These are phyloP conservation scores for Hydractinia echinata DNA, from an alignment of 30 jellyfish, hydroid and myxozoan species.

Conservation along the genomic window DNA sequence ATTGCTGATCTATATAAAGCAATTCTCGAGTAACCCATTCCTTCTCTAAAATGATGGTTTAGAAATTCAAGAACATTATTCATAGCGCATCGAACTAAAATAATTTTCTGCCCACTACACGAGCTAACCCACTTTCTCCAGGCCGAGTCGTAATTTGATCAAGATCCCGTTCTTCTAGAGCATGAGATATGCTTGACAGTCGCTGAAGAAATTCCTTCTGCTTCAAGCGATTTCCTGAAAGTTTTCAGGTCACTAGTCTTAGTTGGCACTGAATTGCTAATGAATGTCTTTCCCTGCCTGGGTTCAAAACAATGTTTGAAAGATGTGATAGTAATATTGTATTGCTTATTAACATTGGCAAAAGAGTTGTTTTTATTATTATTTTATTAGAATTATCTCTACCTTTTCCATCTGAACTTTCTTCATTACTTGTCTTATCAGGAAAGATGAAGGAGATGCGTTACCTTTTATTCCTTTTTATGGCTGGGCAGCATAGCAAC, in stretches of 20 bases:
- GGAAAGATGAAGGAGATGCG: too few relatives aligned
- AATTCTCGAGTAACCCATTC: conserved; percentile 4
- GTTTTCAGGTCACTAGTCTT: not conserved
- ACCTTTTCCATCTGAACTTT: too few relatives aligned
- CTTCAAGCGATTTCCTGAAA: conserved; percentile 1
- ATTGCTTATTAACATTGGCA: too few relatives aligned
- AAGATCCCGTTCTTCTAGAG: conserved; percentile 1
- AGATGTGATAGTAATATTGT: conserved; percentile 2
- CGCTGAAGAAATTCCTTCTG: conserved; percentile 2
- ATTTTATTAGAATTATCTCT: too few relatives aligned
- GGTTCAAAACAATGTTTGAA: not conserved
- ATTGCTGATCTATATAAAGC: too few relatives aligned
- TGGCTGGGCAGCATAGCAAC: too few relatives aligned
- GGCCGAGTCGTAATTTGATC: conserved; percentile 6
- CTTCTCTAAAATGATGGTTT: not conserved
- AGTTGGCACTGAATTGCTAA: not conserved
- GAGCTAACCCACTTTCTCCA: conserved; percentile 6
- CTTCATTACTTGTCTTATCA: too few relatives aligned
- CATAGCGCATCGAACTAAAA: conserved; percentile 2
- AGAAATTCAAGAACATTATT: not conserved
- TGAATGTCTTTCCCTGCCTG: conserved; percentile 7
- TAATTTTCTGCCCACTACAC: not conserved
- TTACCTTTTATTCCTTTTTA: too few relatives aligned
- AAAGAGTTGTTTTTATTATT: too few relatives aligned
- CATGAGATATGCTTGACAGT: not conserved